phyloP scores from a whole-genome alignment of 2,113 vertebrate species.

The Acanthochromis polyacanthus region DNA sequence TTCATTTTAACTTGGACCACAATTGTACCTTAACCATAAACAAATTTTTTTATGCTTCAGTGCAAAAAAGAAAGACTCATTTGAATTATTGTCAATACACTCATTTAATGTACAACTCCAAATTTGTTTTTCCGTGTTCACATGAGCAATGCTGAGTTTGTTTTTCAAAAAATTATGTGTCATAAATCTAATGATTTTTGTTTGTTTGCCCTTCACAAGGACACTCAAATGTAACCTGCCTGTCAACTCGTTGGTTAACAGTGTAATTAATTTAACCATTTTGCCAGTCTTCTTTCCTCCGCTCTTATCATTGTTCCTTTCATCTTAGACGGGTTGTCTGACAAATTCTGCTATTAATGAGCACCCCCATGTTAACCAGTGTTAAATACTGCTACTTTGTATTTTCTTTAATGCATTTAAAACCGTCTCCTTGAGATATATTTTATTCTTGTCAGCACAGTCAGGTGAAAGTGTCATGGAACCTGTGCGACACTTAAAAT shows the following conservation, averaged over 20 bases:
- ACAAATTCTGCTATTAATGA: neutral
- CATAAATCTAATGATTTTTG: too few relatives aligned
- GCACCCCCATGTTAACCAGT: neutral
- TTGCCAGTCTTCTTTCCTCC: neutral
- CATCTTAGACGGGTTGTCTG: neutral
- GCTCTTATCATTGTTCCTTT: neutral
- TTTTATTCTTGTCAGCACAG: neutral
- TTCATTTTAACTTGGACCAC: neutral
- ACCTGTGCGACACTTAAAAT: neutral
- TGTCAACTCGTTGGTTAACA: neutral
- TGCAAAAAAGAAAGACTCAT: neutral
- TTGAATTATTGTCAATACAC: neutral
- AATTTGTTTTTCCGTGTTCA: too few relatives aligned
- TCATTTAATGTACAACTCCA: too few relatives aligned
- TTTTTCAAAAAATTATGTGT: too few relatives aligned
- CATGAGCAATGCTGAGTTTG: too few relatives aligned
- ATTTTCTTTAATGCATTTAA: constrained; percentile 5
- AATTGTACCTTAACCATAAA: neutral
- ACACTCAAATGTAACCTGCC: too few relatives aligned
- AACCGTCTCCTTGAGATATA: neutral
- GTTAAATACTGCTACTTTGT: neutral
- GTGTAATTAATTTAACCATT: neutral
- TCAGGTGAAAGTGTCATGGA: neutral
- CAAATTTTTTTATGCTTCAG: too few relatives aligned
- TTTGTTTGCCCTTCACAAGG: too few relatives aligned